Percentiles rank a stretch among this genome's conserved stretches.
These are phyloP conservation scores for Hypsibius dujardini DNA, from an alignment of 1,140 invertebrate genomes.

Conservation along the genomic window DNA sequence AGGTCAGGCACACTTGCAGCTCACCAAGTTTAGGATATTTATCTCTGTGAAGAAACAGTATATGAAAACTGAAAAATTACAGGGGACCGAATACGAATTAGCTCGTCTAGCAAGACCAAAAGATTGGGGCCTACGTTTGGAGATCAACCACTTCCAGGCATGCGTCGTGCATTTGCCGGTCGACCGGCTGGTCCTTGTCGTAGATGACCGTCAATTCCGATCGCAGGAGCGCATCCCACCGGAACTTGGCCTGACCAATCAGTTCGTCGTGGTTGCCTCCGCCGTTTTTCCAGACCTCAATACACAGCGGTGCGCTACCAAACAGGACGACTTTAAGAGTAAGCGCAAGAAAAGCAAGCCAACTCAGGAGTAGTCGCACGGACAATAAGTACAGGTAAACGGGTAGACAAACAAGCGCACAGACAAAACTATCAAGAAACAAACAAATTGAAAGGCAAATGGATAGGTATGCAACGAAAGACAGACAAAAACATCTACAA, in stretches of 20 bases:
- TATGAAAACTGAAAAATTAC: background rate
- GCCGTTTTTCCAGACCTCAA: constrained; percentile 12
- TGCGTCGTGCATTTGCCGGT: background rate
- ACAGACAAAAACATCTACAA: no score
- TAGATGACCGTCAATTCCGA: background rate
- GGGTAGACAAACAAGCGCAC: no score
- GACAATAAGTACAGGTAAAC: no score
- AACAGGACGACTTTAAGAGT: no score
- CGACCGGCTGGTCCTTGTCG: background rate
- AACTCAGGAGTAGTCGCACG: no score
- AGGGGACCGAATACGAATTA: background rate
- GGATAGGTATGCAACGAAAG: no score
- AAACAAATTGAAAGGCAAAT: no score
- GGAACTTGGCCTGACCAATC: constrained; percentile 9
- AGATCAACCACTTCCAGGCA: constrained; percentile 4
- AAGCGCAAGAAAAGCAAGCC: no score
- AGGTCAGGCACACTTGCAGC: background rate
- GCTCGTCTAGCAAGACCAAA: no score
- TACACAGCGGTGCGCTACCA: background rate
- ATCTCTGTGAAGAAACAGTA: background rate
- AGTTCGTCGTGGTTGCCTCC: background rate
- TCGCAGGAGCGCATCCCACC: background rate
- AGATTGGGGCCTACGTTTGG: background rate
- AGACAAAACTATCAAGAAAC: no score
- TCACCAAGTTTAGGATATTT: constrained; percentile 3